Percentiles rank a stretch among this genome's conserved stretches.
Evolutionary conservation across 2,888 invertebrate genomes (phyloP).

Genomic region (Scrobipalpa atriplicella): DNA sequence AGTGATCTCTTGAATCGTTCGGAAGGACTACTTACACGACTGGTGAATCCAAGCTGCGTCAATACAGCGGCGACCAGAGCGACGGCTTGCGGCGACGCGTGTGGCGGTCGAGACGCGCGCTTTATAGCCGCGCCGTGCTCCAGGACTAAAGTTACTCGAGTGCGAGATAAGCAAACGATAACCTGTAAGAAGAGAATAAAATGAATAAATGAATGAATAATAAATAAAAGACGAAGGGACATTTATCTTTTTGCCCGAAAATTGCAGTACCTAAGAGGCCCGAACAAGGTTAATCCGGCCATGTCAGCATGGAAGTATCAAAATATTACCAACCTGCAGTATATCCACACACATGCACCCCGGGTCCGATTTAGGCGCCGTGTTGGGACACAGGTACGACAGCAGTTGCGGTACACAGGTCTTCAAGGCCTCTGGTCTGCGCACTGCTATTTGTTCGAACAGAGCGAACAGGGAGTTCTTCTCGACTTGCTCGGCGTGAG

Average conservation of each 20-base stretch:
- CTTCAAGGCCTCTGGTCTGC: conserved; percentile 91
- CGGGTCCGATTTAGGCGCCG: conserved; percentile 63
- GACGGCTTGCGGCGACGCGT: conserved; percentile 85
- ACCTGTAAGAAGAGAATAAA: conserved; percentile 78
- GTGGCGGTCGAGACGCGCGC: conserved; percentile 81
- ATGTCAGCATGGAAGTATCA: neutral
- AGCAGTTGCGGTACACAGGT: conserved; percentile 92
- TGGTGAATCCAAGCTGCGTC: conserved; percentile 87
- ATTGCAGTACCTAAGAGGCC: too few species aligned
- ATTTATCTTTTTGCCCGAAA: too few species aligned
- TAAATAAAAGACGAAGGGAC: too few species aligned
- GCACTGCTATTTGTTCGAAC: conserved; percentile 91
- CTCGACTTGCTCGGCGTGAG: conserved; percentile 93
- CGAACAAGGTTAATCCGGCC: too few species aligned
- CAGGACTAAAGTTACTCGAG: conserved; percentile 86
- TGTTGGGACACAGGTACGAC: conserved; percentile 85
- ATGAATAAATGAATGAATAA: too few species aligned
- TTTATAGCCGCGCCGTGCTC: conserved; percentile 88
- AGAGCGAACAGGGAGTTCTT: conserved; percentile 92
- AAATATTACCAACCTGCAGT: conserved; percentile 56
- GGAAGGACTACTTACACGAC: conserved; percentile 80
- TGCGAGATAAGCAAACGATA: conserved; percentile 88
- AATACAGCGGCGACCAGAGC: conserved; percentile 87
- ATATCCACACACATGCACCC: conserved; percentile 77
- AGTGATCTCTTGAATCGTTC: too few species aligned